A percentile compares a stretch with the other conserved stretches of the same genome.
phyloP scores from a whole-genome alignment of 2,113 vertebrate genomes.

The Salminus brasiliensis region DNA sequence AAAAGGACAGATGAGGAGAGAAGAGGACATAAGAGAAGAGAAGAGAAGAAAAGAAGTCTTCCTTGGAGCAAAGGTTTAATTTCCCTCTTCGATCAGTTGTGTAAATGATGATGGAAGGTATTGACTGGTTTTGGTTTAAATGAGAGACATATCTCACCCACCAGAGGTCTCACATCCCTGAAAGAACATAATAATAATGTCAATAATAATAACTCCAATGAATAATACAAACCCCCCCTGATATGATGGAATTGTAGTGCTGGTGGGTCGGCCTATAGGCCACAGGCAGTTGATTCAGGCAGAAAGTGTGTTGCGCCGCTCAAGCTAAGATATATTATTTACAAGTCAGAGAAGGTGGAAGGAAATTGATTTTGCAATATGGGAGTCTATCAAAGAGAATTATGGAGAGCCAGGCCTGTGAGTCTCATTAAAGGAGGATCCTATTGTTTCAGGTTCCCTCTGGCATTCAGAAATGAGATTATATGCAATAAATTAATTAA shows the following conservation, averaged over 20 bases:
- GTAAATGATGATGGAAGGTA: slow-evolving; percentile 23
- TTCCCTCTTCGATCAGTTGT: not conserved
- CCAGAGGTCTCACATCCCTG: not conserved
- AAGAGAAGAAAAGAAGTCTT: not conserved
- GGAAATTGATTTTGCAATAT: slow-evolving; percentile 73
- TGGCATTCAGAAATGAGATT: slow-evolving; percentile 58
- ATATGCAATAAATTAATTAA: slow-evolving; percentile 27
- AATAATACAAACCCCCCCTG: slow-evolving; percentile 54
- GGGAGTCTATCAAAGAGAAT: slow-evolving; percentile 72
- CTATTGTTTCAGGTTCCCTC: slow-evolving; percentile 52
- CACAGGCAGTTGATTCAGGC: slow-evolving; percentile 55
- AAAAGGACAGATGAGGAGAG: not conserved
- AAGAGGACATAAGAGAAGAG: not conserved
- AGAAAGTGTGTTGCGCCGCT: slow-evolving; percentile 64
- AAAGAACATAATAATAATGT: slow-evolving; percentile 54
- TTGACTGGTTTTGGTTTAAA: slow-evolving; percentile 30
- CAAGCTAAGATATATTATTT: slow-evolving; percentile 66
- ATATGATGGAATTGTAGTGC: slow-evolving; percentile 40
- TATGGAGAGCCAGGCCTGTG: slow-evolving; percentile 63
- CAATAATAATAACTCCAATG: slow-evolving; percentile 63
- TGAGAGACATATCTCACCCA: slow-evolving; percentile 29
- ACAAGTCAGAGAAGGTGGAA: slow-evolving; percentile 61
- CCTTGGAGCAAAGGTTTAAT: not conserved
- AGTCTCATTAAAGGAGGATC: slow-evolving; percentile 68
- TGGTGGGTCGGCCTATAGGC: slow-evolving; percentile 48